phyloP scores from a whole-genome alignment of 2,113 vertebrate genomes.

The Fulica atra region DNA sequence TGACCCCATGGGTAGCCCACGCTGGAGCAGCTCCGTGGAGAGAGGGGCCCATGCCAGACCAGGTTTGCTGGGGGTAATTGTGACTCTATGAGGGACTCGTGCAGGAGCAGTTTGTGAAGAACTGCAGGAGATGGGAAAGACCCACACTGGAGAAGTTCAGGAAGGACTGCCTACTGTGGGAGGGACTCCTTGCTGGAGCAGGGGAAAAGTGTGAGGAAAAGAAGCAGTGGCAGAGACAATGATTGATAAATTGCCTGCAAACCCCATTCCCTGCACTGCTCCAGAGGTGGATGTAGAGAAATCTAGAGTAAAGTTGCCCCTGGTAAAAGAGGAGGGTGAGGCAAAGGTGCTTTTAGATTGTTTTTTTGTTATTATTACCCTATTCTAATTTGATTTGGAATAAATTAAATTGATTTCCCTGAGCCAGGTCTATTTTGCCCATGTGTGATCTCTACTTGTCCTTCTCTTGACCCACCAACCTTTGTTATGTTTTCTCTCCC shows the following conservation, averaged over 20 bases:
- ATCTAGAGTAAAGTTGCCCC: neutral
- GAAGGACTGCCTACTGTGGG: neutral
- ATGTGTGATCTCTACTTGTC: neutral
- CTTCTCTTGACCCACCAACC: neutral
- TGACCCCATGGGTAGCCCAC: neutral
- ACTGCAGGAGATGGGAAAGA: too few relatives aligned
- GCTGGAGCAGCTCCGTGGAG: too few relatives aligned
- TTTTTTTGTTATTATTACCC: neutral
- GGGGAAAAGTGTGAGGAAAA: neutral
- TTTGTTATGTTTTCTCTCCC: neutral
- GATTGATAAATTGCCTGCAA: neutral
- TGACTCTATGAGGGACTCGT: neutral
- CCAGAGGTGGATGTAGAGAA: neutral
- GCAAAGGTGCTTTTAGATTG: neutral
- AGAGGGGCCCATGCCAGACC: neutral
- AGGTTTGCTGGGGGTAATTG: neutral
- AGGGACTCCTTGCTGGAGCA: neutral
- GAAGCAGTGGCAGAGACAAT: neutral
- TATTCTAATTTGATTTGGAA: neutral
- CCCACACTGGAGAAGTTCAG: too few relatives aligned
- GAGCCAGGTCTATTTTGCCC: neutral
- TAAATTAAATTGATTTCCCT: neutral
- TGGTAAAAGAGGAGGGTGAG: neutral
- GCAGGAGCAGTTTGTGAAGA: neutral
- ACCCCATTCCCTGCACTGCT: neutral